Conservation (phyloP, 2,113 vertebrate species). For the Microtus oregoni region DNA sequence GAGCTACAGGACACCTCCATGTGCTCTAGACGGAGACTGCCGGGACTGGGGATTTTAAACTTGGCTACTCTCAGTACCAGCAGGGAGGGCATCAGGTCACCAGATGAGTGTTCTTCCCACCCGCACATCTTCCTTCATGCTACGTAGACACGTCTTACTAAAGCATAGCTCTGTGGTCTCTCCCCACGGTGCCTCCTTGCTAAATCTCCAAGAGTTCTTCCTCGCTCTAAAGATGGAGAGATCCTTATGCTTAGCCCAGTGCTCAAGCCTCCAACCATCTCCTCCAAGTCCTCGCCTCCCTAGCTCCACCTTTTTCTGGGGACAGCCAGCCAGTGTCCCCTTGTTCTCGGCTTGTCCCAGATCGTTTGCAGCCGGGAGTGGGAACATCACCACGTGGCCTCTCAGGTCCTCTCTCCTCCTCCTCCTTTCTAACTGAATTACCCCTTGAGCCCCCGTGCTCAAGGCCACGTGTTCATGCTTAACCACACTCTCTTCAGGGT, state of each 20-base stretch:
- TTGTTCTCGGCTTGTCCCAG: accelerated
- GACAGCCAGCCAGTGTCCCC: not conserved
- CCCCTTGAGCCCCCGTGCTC: not conserved
- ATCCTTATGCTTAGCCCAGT: not conserved
- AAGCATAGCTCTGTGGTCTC: not conserved
- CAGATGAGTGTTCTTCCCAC: not conserved
- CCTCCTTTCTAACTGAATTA: not conserved
- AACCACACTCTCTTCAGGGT: not conserved
- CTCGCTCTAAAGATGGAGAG: not conserved
- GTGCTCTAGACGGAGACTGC: not conserved
- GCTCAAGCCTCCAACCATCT: too few relatives aligned
- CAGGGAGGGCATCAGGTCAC: not conserved
- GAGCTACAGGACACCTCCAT: not conserved
- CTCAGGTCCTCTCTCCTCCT: not conserved
- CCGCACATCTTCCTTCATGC: not conserved
- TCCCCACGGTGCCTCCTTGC: accelerated
- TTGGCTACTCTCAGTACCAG: not conserved
- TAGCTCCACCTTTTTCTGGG: not conserved
- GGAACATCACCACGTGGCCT: too few relatives aligned
- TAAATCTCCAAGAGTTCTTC: not conserved
- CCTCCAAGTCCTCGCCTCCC: not conserved
- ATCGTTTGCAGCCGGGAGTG: not conserved
- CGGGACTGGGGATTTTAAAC: not conserved
- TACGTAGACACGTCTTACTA: not conserved
- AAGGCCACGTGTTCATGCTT: not conserved